A percentile compares a stretch with the other conserved stretches of the same genome.
Evolutionary conservation across 37 sponge, comb jelly and placozoan genomes (phyloP).

Genomic region (Axinella damicornis): DNA sequence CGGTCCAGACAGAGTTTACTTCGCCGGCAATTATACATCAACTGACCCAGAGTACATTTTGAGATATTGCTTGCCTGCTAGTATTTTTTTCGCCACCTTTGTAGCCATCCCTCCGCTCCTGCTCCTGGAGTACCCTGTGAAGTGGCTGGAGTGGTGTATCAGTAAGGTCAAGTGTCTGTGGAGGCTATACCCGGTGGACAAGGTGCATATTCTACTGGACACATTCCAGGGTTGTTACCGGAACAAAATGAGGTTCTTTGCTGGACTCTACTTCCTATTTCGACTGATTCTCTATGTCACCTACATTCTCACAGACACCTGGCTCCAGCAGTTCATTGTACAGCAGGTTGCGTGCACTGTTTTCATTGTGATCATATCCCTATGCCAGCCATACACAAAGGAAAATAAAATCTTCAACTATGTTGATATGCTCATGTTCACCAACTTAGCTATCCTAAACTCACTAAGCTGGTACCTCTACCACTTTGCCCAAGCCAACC

Average conservation of each 20-base stretch:
- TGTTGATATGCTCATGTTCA: conserved; percentile 58
- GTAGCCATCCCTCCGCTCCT: conserved; percentile 45
- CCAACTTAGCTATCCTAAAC: conserved; percentile 52
- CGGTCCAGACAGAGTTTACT: background rate
- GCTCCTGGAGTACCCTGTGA: conserved; percentile 42
- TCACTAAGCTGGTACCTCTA: conserved; percentile 35
- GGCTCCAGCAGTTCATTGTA: conserved; percentile 9
- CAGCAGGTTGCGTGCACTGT: conserved; percentile 12
- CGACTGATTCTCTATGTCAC: conserved; percentile 26
- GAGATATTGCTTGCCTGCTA: conserved; percentile 33
- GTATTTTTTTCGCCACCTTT: conserved; percentile 27
- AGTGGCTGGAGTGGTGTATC: too few relatives aligned
- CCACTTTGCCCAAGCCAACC: background rate
- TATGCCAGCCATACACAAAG: conserved; percentile 49
- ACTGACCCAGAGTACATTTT: background rate
- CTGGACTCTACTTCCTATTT: too few relatives aligned
- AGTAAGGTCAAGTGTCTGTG: too few relatives aligned
- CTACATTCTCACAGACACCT: background rate
- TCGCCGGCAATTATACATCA: conserved; percentile 10
- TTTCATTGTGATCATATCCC: conserved; percentile 1
- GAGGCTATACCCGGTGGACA: too few relatives aligned
- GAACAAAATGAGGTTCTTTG: too few relatives aligned
- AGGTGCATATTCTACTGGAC: too few relatives aligned
- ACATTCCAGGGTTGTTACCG: too few relatives aligned
- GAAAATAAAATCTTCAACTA: conserved; percentile 25